Percentiles rank a stretch among this genome's conserved stretches.
Evolutionary conservation across 1,140 invertebrate genomes (phyloP).

Genomic region (Dreissena rostriformis): DNA sequence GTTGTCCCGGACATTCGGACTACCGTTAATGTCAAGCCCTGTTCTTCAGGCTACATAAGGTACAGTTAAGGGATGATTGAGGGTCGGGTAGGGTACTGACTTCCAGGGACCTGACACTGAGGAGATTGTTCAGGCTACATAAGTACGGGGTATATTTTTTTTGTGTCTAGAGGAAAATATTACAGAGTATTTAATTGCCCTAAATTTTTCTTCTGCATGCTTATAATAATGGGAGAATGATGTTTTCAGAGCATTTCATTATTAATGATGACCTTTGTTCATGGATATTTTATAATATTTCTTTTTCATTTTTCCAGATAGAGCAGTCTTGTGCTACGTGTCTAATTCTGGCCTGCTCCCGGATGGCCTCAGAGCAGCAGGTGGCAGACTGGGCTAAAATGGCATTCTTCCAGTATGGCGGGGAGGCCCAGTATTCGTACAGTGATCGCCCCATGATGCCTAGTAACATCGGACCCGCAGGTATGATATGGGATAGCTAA

Average conservation of each 20-base stretch:
- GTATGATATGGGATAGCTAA: conserved; percentile 30
- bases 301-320: conserved; percentile 58
- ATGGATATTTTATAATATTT: no score
- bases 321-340: conserved; percentile 95
- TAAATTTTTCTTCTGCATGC: no score
- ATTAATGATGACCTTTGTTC: no score
- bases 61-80: not conserved
- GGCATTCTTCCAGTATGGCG: conserved; percentile 96
- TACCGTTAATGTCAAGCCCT: no score
- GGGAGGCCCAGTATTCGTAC: conserved; percentile 84
- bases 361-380: conserved; percentile 86
- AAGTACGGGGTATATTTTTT: no score
- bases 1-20: no score
- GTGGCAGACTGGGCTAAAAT: conserved; percentile 92
- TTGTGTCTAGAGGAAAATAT: no score
- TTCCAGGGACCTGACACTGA: not conserved
- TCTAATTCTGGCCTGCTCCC: conserved; percentile 91
- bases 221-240: no score
- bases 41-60: not conserved
- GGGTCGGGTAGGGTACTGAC: not conserved
- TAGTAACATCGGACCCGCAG: conserved; percentile 66
- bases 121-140: no score
- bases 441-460: conserved; percentile 59
- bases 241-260: no score
- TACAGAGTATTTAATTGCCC: no score